Conservation (phyloP, 2,113 vertebrate genomes). For the Heterotilapia buettikoferi region DNA sequence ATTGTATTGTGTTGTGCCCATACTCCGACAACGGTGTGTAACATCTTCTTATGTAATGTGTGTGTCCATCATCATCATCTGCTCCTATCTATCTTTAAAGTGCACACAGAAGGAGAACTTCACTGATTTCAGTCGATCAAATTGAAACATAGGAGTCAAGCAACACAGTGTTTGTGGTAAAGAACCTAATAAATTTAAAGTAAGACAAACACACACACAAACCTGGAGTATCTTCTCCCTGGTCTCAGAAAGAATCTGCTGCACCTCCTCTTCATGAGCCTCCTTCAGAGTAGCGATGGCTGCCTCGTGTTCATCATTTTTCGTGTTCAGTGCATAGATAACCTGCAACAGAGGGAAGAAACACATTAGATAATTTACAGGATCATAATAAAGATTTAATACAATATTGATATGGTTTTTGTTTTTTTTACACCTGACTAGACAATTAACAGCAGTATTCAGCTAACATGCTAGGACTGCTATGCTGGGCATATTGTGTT, state of each 20-base stretch:
- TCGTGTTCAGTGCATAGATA: slow-evolving; percentile 98
- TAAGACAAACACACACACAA: neutral
- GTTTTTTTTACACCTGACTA: neutral
- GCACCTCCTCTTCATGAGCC: slow-evolving; percentile 98
- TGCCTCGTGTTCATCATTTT: slow-evolving; percentile 96
- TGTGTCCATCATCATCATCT: neutral
- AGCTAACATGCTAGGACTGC: neutral
- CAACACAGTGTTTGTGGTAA: neutral
- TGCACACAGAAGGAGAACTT: neutral
- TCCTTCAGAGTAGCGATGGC: slow-evolving; percentile 96
- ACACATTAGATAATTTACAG: neutral
- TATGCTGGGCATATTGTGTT: neutral
- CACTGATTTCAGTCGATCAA: neutral
- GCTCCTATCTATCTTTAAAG: neutral
- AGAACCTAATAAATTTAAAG: neutral
- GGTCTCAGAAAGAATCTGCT: slow-evolving; percentile 96
- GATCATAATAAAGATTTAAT: neutral
- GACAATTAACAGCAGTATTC: neutral
- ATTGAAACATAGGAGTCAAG: neutral
- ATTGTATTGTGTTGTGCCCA: neutral
- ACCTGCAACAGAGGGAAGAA: slow-evolving; percentile 72
- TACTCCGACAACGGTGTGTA: neutral
- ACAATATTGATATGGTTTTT: neutral
- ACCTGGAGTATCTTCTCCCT: slow-evolving; percentile 88
- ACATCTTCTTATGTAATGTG: neutral